Percentiles rank a stretch among this genome's conserved stretches.
These are phyloP conservation scores for Heliconius cydno DNA, from an alignment of 2,888 invertebrate genomes.

Conservation along the genomic window DNA sequence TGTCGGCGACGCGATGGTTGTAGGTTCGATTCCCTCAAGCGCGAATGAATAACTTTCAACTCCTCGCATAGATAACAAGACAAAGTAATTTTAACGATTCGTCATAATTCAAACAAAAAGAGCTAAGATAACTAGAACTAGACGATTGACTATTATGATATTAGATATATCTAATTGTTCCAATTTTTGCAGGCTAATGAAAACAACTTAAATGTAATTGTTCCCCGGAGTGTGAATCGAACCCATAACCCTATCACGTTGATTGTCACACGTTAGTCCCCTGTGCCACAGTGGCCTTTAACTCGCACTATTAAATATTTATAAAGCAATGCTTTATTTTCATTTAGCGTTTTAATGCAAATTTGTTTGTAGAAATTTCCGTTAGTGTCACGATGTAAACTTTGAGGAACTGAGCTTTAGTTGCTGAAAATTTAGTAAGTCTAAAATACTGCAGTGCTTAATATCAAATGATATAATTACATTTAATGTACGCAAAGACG, in stretches of 20 bases:
- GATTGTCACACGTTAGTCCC: not conserved
- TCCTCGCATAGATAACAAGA: no score
- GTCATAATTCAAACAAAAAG: no score
- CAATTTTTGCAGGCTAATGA: no score
- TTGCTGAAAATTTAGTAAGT: slow-evolving; percentile 43
- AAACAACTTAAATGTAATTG: no score
- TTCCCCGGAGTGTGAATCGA: no score
- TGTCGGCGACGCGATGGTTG: no score
- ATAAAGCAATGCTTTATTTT: not conserved
- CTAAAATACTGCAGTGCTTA: slow-evolving; percentile 45
- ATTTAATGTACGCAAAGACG: slow-evolving; percentile 23
- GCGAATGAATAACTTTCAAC: no score
- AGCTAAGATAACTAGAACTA: no score
- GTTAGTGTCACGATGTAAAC: slow-evolving; percentile 17
- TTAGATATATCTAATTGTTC: no score
- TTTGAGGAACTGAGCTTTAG: slow-evolving; percentile 43
- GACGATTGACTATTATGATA: no score
- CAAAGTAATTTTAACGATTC: no score
- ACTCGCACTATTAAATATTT: not conserved
- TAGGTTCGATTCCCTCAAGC: no score
- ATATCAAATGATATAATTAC: slow-evolving; percentile 46
- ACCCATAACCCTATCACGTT: not conserved
- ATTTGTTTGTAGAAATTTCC: slow-evolving; percentile 17
- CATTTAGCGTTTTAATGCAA: slow-evolving; percentile 10
- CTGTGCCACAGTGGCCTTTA: not conserved